Percentiles rank a stretch among this genome's conserved stretches.
phyloP scores from a whole-genome alignment of 2,113 vertebrate species.

The Puntigrus tetrazona region DNA sequence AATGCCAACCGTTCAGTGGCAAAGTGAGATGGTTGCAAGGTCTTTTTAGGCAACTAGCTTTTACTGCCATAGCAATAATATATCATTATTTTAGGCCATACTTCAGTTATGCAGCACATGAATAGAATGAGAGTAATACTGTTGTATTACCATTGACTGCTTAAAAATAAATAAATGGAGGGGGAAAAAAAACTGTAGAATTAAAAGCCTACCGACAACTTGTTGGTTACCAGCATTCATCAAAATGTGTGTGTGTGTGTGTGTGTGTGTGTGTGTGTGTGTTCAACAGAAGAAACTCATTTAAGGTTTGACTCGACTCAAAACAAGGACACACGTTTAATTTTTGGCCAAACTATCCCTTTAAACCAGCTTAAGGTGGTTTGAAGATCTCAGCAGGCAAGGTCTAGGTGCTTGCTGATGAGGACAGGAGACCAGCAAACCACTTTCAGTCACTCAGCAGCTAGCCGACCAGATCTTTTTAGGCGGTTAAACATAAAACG shows the following conservation, averaged over 20 bases:
- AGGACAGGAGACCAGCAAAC: neutral
- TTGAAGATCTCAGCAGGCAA: neutral
- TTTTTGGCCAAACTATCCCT: neutral
- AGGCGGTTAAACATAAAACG: neutral
- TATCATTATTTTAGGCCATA: neutral
- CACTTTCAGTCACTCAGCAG: neutral
- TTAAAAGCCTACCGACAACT: too few species aligned
- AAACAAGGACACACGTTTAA: too few species aligned
- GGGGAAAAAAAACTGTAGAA: too few species aligned
- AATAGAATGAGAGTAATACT: neutral
- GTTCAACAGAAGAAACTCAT: neutral
- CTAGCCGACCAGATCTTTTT: neutral
- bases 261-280: too few species aligned
- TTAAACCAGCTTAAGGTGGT: neutral
- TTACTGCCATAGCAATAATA: conserved; percentile 11
- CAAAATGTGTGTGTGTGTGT: too few species aligned
- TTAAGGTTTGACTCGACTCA: too few species aligned
- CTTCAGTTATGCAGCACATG: neutral
- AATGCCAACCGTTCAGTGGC: neutral
- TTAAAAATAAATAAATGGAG: too few species aligned
- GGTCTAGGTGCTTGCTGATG: neutral
- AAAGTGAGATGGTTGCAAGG: neutral
- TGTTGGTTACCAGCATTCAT: too few species aligned
- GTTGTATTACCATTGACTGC: too few species aligned
- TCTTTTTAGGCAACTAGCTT: conserved; percentile 23